Evolutionary conservation across 2,113 vertebrate species (phyloP).

Genomic region (Tyrannus savana): DNA sequence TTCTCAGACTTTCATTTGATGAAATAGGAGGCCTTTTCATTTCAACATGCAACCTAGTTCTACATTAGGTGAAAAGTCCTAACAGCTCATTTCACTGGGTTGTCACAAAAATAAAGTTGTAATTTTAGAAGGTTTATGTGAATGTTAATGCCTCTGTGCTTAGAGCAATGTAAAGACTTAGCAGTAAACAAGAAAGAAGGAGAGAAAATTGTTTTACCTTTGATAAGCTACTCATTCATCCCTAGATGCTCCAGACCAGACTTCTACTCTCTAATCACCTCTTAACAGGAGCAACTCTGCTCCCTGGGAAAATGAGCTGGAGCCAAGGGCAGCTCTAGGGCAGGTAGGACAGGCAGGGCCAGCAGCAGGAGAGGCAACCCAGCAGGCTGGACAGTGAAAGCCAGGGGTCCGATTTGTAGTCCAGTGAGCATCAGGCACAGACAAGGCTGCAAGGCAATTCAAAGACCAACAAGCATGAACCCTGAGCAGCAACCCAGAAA

Average conservation of each 20-base stretch:
- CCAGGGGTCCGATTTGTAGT: background rate
- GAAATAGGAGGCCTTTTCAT: background rate
- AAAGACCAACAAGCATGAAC: accelerated
- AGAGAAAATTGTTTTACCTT: background rate
- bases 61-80: background rate
- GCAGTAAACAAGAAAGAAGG: background rate
- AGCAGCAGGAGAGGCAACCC: background rate
- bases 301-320: too few relatives aligned
- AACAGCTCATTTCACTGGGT: background rate
- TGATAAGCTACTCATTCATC: background rate
- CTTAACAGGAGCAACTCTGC: background rate
- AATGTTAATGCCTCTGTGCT: background rate
- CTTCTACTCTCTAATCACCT: background rate
- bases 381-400: background rate
- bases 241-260: background rate
- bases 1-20: background rate
- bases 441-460: background rate
- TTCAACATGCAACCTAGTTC: background rate
- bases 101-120: background rate
- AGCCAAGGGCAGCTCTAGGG: background rate
- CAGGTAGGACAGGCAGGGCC: background rate
- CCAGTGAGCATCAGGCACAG: background rate
- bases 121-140: background rate
- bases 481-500: background rate
- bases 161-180: background rate